Base-by-base conservation (phyloP, 2,113 vertebrate species). In the Nanorana parkeri region DNA sequence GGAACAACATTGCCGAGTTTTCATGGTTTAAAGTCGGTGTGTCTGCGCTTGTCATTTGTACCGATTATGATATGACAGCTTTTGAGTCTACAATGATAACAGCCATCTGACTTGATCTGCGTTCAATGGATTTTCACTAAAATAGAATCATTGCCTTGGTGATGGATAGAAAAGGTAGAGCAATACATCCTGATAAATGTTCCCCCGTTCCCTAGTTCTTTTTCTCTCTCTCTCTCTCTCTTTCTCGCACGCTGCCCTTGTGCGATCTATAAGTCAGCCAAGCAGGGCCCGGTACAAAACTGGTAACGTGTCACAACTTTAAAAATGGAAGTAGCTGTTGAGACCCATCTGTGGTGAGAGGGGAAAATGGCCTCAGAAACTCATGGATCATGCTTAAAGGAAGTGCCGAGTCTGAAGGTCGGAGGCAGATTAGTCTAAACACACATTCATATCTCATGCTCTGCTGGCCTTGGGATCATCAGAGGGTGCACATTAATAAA, bases 121-220 rank as follows among this genome's bases (percentile, higher is more conserved):
- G 91, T 94, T 94, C 92, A 93, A 93, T 93, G 93, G 93, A 92
- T 93, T 94, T 92, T 93, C 92, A 89, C 92, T 92, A 93, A 94
- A 95, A 94, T 93, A 93, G 92, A 95, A 94, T 94, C 90, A 92
- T 94, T 90, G 91, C 89, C 91, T 86, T 84, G 85, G 92, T 95
- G 94, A 96, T 93, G 90, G 94, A 95, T 94, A 94, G 92, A 92
- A 93, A 92, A 91, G 91, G 92, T 92, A 93, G 93, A 95, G 93
- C 90, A 93, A 94, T 95, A 93, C 93, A 95, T 95, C 94, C 94
- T 94, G 92, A 94, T 94, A 92, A 93, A 92, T 89, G 92, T 88
- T 90, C 84, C 5, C n/a, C 72, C 87, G 88, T 87, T 83, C 84
- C 82, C 86, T 81, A 78, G 85, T 84, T 80, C 85, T 87, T 92